Evolutionary conservation across 2,888 invertebrate species (phyloP), one percentile per base, ranked within the genome.

Genomic region (Drosophila austrosaltans): DNA sequence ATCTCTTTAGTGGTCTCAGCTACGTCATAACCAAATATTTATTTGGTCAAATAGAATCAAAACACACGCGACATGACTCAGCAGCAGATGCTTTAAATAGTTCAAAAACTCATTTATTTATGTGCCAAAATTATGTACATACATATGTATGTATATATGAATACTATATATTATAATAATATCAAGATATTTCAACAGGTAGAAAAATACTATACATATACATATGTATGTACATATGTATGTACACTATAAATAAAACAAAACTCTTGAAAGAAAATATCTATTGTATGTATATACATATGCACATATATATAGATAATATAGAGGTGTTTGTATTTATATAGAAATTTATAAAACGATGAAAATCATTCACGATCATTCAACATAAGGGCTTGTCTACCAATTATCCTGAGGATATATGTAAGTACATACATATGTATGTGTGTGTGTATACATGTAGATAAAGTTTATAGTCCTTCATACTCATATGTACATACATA

Each of bases 61-160:
- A 75, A 65, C 72, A 76, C 79, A 72, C 76, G 69, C 68, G 63
- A 22, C 76, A 57, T 83, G 87, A 83, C 69, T 83, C 87, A 87
- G 87, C 84, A 78, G 56, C 69, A 58, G 66, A 66, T 81, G 65
- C 70, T 67, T 22, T 72, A 83, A 87, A 83, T 83, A 83, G 72
- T 78, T 79, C 25, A 20, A 30, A 72, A 81, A 78, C 75, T 82
- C 83, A 82, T 83, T 77, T 75, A 68, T 83, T 78, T 75, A 63
- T 58, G 60, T 69, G 72, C 60, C 59, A 74, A 82, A 79, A 71
- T 74, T 59, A 20, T 20, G 8, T 44, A 20, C 8, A 44, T 44
- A 48, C 77, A 82, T 83, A 77, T 75, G 67, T 48, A 22, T 8
- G 8, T 75, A 69, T 48, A 22, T 8, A 22, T 59, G 59, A 66